Conservation (phyloP, 2,113 vertebrate genomes). For the Lamprologus tigripictilis region DNA sequence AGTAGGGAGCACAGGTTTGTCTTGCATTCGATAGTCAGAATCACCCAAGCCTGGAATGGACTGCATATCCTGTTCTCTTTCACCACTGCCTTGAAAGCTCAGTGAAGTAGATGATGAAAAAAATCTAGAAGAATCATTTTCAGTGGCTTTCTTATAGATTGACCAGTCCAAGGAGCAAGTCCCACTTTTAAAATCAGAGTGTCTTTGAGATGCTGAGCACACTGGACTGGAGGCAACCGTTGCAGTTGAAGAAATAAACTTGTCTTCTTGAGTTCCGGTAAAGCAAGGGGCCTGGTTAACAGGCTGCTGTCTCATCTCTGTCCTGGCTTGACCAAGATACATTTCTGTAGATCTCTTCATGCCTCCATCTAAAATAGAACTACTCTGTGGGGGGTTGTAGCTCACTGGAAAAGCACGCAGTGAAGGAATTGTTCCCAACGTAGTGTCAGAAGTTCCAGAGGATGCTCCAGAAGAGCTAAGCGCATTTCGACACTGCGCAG, state of each 20-base stretch:
- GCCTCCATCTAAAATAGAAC: conserved; percentile 21
- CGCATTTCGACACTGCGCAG: conserved; percentile 17
- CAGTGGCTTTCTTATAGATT: neutral
- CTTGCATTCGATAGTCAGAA: neutral
- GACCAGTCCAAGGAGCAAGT: conserved; percentile 32
- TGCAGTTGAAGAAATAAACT: neutral
- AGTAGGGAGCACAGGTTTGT: neutral
- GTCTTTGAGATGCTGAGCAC: neutral
- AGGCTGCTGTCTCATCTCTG: conserved; percentile 69
- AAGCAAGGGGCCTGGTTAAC: conserved; percentile 62
- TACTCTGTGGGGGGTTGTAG: conserved; percentile 35
- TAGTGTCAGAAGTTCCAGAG: neutral
- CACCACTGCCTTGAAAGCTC: neutral
- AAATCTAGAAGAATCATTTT: neutral
- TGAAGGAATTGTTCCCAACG: neutral
- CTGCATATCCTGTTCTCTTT: neutral
- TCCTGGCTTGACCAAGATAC: conserved; percentile 53
- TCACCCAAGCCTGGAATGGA: conserved; percentile 16
- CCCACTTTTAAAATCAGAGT: neutral
- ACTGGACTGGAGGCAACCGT: neutral
- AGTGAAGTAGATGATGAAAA: neutral
- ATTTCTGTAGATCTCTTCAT: conserved; percentile 46
- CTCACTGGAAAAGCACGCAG: conserved; percentile 41
- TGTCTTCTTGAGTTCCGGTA: conserved; percentile 60
- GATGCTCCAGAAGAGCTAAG: neutral